phyloP scores from a whole-genome alignment of 2,888 invertebrate species.

The Gastracanthus pulcherrimus region DNA sequence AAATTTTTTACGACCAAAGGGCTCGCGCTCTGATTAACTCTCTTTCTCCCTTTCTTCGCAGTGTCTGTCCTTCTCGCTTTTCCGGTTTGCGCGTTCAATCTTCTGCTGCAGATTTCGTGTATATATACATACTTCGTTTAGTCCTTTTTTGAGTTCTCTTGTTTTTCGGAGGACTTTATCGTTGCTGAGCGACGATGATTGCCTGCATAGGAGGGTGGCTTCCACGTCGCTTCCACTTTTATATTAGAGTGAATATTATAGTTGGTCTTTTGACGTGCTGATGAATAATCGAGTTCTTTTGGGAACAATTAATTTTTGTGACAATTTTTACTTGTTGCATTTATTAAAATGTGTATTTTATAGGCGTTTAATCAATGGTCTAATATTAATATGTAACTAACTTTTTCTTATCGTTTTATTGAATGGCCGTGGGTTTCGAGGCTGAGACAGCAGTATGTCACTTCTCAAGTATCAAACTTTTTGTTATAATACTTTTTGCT shows the following conservation, averaged over 20 bases:
- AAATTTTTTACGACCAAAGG: constrained; percentile 59
- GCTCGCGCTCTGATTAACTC: constrained; percentile 59
- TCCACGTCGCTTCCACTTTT: constrained; percentile 5
- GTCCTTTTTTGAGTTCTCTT: constrained; percentile 13
- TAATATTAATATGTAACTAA: no score
- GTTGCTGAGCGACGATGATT: constrained; percentile 14
- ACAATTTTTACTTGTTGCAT: no score
- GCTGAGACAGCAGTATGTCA: no score
- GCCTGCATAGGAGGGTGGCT: background rate
- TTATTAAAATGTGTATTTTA: no score
- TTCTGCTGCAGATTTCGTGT: background rate
- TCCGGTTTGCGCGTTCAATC: constrained; percentile 9
- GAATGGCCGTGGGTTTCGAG: no score
- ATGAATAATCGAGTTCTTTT: no score
- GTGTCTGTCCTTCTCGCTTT: background rate
- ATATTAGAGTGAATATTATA: background rate
- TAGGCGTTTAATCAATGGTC: no score
- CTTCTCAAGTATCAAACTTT: no score
- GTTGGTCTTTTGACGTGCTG: background rate
- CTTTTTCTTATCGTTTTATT: no score
- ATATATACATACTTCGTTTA: constrained; percentile 14
- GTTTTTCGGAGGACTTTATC: constrained; percentile 33
- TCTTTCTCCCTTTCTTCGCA: constrained; percentile 3
- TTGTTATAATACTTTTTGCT: no score
- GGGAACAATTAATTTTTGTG: no score